Conservation (phyloP, 2,797 vertebrate genomes). For the Acanthopagrus latus region DNA sequence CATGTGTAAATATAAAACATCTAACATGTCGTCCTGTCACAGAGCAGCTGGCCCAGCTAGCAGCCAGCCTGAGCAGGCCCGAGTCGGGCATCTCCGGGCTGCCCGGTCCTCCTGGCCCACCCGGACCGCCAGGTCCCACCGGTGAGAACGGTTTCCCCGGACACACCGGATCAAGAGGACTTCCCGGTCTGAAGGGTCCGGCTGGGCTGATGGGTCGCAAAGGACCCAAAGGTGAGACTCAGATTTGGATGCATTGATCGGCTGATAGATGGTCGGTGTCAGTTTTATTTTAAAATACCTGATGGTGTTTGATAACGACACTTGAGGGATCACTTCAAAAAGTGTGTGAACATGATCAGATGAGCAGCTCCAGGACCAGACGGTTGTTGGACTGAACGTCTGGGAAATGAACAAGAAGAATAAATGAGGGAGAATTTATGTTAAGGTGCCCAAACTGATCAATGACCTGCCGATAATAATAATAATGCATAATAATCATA, state of each 20-base stretch:
- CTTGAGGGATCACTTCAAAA: too few relatives aligned
- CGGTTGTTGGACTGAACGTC: not conserved
- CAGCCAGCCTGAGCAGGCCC: conserved; percentile 93
- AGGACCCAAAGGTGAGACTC: conserved; percentile 91
- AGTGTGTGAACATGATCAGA: too few relatives aligned
- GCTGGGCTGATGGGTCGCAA: conserved; percentile 90
- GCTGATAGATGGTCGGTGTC: too few relatives aligned
- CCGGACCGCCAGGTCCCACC: conserved; percentile 88
- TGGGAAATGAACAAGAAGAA: too few relatives aligned
- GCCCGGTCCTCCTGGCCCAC: conserved; percentile 91
- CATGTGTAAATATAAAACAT: conserved; percentile 10
- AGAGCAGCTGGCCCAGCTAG: conserved; percentile 96
- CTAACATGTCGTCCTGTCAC: conserved; percentile 52
- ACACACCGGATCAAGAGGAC: conserved; percentile 91
- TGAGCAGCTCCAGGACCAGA: not conserved
- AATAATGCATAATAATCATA: too few relatives aligned
- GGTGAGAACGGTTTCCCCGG: conserved; percentile 95
- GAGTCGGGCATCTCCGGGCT: conserved; percentile 90
- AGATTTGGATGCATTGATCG: not conserved
- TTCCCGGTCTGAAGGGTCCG: conserved; percentile 96
- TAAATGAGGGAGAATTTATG: not conserved
- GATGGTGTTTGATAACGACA: too few relatives aligned
- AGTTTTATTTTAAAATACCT: too few relatives aligned
- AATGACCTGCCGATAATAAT: too few relatives aligned
- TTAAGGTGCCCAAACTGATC: too few relatives aligned